A percentile compares a stretch with the other conserved stretches of the same genome.
Evolutionary conservation across 2,888 invertebrate genomes (phyloP).

Genomic region (Netelia inedita): DNA sequence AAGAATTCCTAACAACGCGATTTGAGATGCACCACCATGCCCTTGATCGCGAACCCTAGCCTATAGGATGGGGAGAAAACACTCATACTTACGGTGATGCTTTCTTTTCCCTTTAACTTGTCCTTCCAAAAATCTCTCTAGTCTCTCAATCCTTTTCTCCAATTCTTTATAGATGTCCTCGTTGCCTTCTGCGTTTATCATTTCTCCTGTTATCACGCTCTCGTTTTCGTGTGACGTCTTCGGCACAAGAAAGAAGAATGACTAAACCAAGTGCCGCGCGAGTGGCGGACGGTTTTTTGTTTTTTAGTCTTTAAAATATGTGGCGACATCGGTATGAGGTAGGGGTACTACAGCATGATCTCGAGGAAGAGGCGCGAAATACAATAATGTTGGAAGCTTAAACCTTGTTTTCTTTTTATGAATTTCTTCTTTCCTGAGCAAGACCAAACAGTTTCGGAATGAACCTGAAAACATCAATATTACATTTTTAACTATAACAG

Average conservation of each 20-base stretch:
- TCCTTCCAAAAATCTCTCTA: conserved; percentile 26
- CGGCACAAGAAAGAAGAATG: conserved; percentile 42
- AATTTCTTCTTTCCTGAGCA: too few relatives aligned
- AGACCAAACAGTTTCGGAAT: too few relatives aligned
- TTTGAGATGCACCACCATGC: conserved; percentile 4
- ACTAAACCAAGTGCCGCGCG: neutral
- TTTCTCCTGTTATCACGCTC: neutral
- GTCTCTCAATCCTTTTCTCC: conserved; percentile 24
- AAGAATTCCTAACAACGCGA: neutral
- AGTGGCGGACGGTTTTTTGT: neutral
- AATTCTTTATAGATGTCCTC: neutral
- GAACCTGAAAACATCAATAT: too few relatives aligned
- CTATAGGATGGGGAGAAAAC: neutral
- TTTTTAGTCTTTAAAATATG: conserved; percentile 4
- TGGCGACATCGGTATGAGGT: conserved; percentile 9
- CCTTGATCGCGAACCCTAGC: neutral
- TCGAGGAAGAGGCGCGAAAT: conserved; percentile 38
- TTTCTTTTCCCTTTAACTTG: conserved; percentile 3
- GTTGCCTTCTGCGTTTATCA: neutral
- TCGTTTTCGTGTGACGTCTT: conserved; percentile 29
- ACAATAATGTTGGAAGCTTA: neutral
- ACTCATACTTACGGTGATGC: conserved; percentile 28
- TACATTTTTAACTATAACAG: too few relatives aligned
- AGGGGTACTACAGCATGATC: conserved; percentile 21
- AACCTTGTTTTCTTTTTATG: too few relatives aligned